These are phyloP conservation scores for Pterocles burchelli DNA, from an alignment of 2,113 vertebrate genomes.

Conservation along the genomic window DNA sequence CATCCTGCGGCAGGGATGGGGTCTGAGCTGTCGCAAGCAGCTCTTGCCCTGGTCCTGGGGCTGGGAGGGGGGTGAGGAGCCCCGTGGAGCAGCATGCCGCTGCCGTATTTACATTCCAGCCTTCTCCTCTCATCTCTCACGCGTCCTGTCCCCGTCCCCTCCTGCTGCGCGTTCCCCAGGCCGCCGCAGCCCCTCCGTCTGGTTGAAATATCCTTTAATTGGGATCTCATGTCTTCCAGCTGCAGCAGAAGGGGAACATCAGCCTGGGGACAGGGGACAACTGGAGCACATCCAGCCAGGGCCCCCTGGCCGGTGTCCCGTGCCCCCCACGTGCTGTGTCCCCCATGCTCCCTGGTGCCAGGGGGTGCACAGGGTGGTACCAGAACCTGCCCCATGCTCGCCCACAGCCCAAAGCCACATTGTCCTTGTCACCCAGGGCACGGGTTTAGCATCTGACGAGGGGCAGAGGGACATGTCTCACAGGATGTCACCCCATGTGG, in stretches of 20 bases:
- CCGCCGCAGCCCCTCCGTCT: not conserved
- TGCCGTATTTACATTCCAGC: conserved; percentile 52
- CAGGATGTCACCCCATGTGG: rapidly evolving
- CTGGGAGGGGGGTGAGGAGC: not conserved
- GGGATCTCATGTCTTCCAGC: conserved; percentile 19
- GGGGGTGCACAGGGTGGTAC: rapidly evolving
- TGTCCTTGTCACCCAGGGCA: rapidly evolving
- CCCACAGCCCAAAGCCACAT: not conserved
- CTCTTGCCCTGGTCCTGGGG: not conserved
- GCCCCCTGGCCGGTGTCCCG: rapidly evolving
- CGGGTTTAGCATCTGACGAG: not conserved
- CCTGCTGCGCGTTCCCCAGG: not conserved
- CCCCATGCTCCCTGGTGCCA: not conserved
- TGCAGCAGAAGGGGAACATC: not conserved
- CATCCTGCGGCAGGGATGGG: rapidly evolving
- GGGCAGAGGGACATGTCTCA: rapidly evolving
- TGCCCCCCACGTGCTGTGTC: not conserved
- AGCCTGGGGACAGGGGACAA: not conserved
- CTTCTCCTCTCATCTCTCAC: not conserved
- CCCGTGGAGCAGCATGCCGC: not conserved
- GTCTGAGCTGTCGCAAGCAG: not conserved
- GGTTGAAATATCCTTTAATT: conserved; percentile 12
- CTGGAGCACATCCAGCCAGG: rapidly evolving
- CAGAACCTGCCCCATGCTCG: not conserved
- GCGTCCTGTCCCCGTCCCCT: not conserved